phyloP scores from a whole-genome alignment of 2,113 vertebrate species.

The Aegithalos caudatus region DNA sequence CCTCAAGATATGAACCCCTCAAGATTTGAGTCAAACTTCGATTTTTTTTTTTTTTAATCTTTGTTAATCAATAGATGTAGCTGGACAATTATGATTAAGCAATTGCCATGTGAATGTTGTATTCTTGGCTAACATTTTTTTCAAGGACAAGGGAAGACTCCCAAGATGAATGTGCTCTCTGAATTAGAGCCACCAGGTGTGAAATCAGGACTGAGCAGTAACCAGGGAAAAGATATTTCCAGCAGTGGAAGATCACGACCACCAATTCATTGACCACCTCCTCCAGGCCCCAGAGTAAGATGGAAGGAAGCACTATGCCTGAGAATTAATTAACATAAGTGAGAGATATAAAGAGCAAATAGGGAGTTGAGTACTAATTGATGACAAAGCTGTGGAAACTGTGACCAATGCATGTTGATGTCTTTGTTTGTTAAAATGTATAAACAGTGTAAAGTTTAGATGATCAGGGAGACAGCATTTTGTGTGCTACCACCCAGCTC shows the following conservation, averaged over 20 bases:
- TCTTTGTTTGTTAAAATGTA: background rate
- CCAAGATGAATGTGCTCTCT: background rate
- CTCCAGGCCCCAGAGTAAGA: background rate
- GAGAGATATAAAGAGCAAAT: background rate
- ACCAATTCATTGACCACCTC: background rate
- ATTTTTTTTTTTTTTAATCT: background rate
- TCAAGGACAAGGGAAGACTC: background rate
- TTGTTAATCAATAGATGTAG: background rate
- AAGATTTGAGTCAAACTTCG: background rate
- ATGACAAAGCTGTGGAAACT: background rate
- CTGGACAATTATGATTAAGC: background rate
- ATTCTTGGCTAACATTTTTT: background rate
- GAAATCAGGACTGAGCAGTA: background rate
- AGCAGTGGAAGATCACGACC: rapidly evolving
- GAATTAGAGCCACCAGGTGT: background rate
- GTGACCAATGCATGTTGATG: too few species aligned
- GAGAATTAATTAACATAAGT: background rate
- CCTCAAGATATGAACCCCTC: background rate
- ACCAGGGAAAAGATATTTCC: background rate
- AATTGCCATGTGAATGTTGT: background rate
- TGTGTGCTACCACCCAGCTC: background rate
- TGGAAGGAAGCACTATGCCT: background rate
- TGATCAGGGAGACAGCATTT: background rate
- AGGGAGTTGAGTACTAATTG: background rate
- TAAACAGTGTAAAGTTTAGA: background rate